These are phyloP conservation scores for Scatophagus argus DNA, from an alignment of 2,113 vertebrate species.

Conservation along the genomic window DNA sequence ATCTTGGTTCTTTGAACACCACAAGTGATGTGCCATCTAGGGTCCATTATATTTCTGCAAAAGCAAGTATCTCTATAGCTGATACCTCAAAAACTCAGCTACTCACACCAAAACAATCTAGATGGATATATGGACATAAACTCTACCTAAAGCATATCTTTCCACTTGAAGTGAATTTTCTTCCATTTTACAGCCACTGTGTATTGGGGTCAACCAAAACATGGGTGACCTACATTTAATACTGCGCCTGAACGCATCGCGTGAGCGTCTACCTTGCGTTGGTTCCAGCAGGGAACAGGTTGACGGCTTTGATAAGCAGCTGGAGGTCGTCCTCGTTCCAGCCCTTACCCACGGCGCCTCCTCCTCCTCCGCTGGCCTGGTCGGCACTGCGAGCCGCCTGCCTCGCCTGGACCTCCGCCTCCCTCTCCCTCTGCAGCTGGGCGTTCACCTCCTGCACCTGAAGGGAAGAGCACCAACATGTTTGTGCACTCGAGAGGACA, in stretches of 20 bases:
- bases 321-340: slow-evolving; percentile 98
- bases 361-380: slow-evolving; percentile 86
- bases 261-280: slow-evolving; percentile 89
- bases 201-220: no score
- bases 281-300: slow-evolving; percentile 98
- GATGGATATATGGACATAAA: no score
- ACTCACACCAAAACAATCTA: no score
- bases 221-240: not conserved
- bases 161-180: no score
- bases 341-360: slow-evolving; percentile 88
- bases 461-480: not conserved
- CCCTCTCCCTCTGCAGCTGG: slow-evolving; percentile 91
- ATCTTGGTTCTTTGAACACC: no score
- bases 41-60: no score
- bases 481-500: not conserved
- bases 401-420: slow-evolving; percentile 92
- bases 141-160: no score
- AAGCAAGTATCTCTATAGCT: no score
- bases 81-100: no score
- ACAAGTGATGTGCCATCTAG: no score
- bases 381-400: slow-evolving; percentile 90
- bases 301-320: slow-evolving; percentile 98
- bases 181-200: no score
- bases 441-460: slow-evolving; percentile 95
- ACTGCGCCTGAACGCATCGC: not conserved